Evolutionary conservation across 2,888 invertebrate genomes (phyloP).

Genomic region (Amphimallon solstitiale): DNA sequence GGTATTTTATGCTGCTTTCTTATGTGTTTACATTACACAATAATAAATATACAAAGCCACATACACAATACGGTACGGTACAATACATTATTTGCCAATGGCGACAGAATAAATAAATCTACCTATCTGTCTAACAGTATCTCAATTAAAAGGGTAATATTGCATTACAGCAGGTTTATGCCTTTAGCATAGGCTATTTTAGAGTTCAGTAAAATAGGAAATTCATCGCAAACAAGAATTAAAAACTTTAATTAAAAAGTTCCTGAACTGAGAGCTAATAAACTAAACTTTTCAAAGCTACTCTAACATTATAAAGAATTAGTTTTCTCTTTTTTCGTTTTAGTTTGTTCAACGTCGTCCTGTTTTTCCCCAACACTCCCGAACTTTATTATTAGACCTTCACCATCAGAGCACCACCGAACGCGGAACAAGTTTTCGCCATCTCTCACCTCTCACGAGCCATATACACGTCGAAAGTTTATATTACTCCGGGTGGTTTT

Average conservation of each 20-base stretch:
- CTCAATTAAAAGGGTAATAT: too few relatives aligned
- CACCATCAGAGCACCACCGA: not conserved
- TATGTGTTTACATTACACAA: too few relatives aligned
- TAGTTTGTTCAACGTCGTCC: constrained; percentile 7
- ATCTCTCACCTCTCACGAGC: constrained; percentile 18
- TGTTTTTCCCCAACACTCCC: constrained; percentile 18
- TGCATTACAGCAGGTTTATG: too few relatives aligned
- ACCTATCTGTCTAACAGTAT: too few relatives aligned
- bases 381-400: constrained; percentile 29
- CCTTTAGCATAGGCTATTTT: not conserved
- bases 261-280: constrained; percentile 1
- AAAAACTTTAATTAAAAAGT: constrained; percentile 22
- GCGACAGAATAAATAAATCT: too few relatives aligned
- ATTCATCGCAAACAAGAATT: not conserved
- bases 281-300: not conserved
- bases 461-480: constrained; percentile 27
- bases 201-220: constrained; percentile 12
- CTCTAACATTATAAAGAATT: constrained; percentile 11
- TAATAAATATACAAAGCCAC: too few relatives aligned
- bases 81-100: too few relatives aligned
- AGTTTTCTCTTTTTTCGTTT: constrained; percentile 16
- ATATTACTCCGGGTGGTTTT: constrained; percentile 31
- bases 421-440: constrained; percentile 28
- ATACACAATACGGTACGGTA: too few relatives aligned
- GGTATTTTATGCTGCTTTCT: too few relatives aligned